Evolutionary conservation across 2,888 invertebrate species (phyloP).

Genomic region (Acrobasis repandana): DNA sequence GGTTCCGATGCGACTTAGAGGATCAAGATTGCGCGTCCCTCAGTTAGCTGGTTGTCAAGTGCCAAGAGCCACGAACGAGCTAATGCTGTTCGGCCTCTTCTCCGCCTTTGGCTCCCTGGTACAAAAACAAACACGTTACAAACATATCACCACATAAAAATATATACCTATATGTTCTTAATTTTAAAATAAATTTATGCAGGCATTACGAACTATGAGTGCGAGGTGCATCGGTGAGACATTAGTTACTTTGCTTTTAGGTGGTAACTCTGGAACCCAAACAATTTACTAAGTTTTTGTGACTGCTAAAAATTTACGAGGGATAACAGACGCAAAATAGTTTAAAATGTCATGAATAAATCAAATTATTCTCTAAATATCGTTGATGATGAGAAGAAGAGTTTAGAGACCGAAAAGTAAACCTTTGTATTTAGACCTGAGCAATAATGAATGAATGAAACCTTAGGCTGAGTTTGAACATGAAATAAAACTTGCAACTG

Average conservation of each 20-base stretch:
- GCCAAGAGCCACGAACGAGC: constrained; percentile 89
- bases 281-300: constrained; percentile 3
- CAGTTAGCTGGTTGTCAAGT: constrained; percentile 86
- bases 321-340: no score
- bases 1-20: constrained; percentile 65
- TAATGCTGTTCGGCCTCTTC: constrained; percentile 95
- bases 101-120: constrained; percentile 91
- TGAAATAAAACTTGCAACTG: not conserved
- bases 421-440: no score
- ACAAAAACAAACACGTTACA: constrained; percentile 31
- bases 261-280: constrained; percentile 40
- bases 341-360: no score
- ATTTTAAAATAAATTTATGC: constrained; percentile 33
- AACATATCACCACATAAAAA: constrained; percentile 2
- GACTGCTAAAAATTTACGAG: not conserved
- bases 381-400: no score
- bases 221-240: constrained; percentile 70
- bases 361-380: no score
- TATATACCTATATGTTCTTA: constrained; percentile 21
- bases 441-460: no score
- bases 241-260: constrained; percentile 42
- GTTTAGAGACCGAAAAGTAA: no score
- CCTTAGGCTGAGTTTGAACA: not conserved
- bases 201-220: constrained; percentile 52
- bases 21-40: constrained; percentile 76